Percentiles rank a stretch among this genome's conserved stretches.
Evolutionary conservation across 2,888 invertebrate genomes (phyloP).

Genomic region (Agrochola litura): DNA sequence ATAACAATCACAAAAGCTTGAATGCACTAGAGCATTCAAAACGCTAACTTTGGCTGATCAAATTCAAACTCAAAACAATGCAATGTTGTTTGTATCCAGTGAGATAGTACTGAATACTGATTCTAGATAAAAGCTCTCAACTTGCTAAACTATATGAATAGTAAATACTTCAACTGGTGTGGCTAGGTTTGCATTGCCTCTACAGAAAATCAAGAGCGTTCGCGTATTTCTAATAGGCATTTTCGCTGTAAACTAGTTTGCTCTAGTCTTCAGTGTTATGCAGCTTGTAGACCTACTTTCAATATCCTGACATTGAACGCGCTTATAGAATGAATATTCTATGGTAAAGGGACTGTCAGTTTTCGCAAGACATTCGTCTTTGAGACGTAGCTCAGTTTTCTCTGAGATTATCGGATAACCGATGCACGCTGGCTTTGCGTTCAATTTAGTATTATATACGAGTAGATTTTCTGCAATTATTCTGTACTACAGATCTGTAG

Average conservation of each 20-base stretch:
- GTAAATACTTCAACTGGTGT: constrained; percentile 7
- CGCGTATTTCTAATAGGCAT: background rate
- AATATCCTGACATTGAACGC: too few species aligned
- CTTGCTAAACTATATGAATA: constrained; percentile 39
- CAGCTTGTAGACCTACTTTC: background rate
- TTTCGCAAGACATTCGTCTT: background rate
- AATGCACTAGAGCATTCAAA: constrained; percentile 5
- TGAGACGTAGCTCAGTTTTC: background rate
- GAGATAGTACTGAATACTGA: constrained; percentile 34
- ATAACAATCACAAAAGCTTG: background rate
- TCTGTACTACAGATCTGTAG: constrained; percentile 37
- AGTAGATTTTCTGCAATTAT: constrained; percentile 38
- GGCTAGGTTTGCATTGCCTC: constrained; percentile 4
- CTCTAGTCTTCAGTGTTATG: background rate
- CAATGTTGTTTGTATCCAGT: constrained; percentile 6
- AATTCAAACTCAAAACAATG: constrained; percentile 30
- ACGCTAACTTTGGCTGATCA: constrained; percentile 12
- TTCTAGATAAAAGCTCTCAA: constrained; percentile 25
- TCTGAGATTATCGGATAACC: background rate
- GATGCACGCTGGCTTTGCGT: background rate
- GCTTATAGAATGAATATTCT: background rate
- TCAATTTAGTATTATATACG: background rate
- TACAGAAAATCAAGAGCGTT: background rate
- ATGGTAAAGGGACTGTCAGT: background rate
- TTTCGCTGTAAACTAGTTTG: background rate